Conservation (phyloP, 2,888 invertebrate species). For the Corbicula japonica region DNA sequence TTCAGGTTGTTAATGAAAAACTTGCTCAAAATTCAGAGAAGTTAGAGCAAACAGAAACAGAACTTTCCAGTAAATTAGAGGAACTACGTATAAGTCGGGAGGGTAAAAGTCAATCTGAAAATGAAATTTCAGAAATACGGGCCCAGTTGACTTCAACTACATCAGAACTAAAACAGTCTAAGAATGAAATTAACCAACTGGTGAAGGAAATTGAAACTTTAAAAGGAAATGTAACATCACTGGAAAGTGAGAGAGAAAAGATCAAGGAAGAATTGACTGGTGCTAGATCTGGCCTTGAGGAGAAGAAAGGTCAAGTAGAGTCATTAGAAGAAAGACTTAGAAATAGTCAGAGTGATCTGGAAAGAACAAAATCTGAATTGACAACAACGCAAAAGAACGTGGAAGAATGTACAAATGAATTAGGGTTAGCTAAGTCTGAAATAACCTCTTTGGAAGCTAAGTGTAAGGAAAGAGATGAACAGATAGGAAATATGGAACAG, state of each 20-base stretch:
- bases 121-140: conserved; percentile 37
- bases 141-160: conserved; percentile 32
- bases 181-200: conserved; percentile 49
- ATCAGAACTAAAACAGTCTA: conserved; percentile 50
- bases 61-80: conserved; percentile 40
- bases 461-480: conserved; percentile 9
- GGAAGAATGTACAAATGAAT: conserved; percentile 17
- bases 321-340: conserved; percentile 8
- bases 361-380: conserved; percentile 22
- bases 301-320: conserved; percentile 20
- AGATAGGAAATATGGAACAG: conserved; percentile 15
- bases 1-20: conserved; percentile 44
- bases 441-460: conserved; percentile 6
- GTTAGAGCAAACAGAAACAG: conserved; percentile 50
- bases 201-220: conserved; percentile 53
- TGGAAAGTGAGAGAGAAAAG: conserved; percentile 38
- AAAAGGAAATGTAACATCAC: conserved; percentile 34
- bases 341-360: background rate
- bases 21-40: conserved; percentile 53
- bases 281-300: conserved; percentile 21
- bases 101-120: conserved; percentile 34
- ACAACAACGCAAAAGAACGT: conserved; percentile 10
- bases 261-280: conserved; percentile 11
- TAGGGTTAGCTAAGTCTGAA: conserved; percentile 14
- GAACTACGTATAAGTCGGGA: conserved; percentile 38